Percentiles rank a stretch among this genome's conserved stretches.
Conservation (phyloP, 2,888 invertebrate genomes). For the Salticus scenicus region DNA sequence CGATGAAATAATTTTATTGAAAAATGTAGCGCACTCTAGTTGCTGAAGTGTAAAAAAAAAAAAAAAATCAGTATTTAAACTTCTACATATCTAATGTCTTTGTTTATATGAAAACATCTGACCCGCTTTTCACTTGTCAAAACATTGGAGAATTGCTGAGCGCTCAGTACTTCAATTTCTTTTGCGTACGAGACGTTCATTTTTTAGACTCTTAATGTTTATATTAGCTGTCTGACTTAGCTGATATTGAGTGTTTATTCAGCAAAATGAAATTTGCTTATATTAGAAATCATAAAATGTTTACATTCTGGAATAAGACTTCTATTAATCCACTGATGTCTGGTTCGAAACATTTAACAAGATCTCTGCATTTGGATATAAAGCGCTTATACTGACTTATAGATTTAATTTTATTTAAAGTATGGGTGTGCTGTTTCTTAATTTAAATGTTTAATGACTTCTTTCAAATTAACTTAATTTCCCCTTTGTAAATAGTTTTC, state of each 20-base stretch:
- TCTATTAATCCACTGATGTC: background rate
- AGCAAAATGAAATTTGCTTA: constrained; percentile 18
- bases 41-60: too few species aligned
- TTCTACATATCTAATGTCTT: too few species aligned
- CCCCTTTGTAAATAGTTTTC: background rate
- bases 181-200: background rate
- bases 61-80: too few species aligned
- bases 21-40: too few species aligned
- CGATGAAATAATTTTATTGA: too few species aligned
- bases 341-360: background rate
- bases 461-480: background rate
- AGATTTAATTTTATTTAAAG: background rate
- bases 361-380: background rate
- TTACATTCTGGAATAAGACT: background rate
- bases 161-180: constrained; percentile 4
- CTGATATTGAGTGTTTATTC: constrained; percentile 29
- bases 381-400: background rate
- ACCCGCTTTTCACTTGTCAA: constrained; percentile 16
- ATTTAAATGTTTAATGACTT: background rate
- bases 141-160: constrained; percentile 30
- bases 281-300: background rate
- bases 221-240: background rate
- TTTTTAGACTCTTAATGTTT: background rate
- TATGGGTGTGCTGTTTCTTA: background rate
- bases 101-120: constrained; percentile 23